These are phyloP conservation scores for Lamprologus lemairii DNA, from an alignment of 2,113 vertebrate genomes.

Conservation along the genomic window DNA sequence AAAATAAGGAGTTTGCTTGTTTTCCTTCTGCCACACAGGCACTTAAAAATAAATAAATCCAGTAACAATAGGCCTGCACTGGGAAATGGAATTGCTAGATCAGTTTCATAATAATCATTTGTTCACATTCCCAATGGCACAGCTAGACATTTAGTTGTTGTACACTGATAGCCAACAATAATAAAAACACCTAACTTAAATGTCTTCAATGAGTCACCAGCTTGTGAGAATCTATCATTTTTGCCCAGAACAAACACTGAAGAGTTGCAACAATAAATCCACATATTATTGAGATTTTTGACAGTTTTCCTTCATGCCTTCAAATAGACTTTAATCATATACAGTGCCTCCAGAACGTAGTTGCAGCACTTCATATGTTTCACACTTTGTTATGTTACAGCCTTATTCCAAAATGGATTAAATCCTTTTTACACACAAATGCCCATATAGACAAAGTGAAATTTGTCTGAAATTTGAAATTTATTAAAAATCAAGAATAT, in stretches of 20 bases:
- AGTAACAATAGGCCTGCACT: not conserved
- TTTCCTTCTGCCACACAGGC: not conserved
- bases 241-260: not conserved
- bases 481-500: not conserved
- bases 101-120: not conserved
- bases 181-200: not conserved
- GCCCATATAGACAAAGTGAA: not conserved
- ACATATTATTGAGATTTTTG: not conserved
- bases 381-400: not conserved
- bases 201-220: not conserved
- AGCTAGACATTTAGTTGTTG: not conserved
- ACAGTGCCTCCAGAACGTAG: not conserved
- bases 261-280: not conserved
- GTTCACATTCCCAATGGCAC: not conserved
- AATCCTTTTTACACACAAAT: not conserved
- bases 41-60: not conserved
- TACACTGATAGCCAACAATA: not conserved
- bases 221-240: not conserved
- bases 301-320: not conserved
- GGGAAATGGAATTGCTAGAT: not conserved
- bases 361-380: fast-evolving
- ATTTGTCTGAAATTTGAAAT: not conserved
- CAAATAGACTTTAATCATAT: not conserved
- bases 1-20: not conserved
- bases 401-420: not conserved